Conservation (phyloP, 2,113 vertebrate species). For the Pygoscelis antarcticus region DNA sequence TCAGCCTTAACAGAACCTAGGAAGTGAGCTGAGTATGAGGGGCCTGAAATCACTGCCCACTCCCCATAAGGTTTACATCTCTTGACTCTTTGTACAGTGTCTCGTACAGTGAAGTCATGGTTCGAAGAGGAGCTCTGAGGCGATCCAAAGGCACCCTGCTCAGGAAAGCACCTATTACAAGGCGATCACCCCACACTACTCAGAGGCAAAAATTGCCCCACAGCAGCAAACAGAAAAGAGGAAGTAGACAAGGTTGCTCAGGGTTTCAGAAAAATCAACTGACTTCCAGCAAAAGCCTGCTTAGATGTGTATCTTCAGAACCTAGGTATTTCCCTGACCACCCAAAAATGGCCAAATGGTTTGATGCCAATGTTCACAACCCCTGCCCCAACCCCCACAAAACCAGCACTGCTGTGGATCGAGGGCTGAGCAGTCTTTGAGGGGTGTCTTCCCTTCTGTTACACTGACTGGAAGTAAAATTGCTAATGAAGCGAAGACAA, state of each 20-base stretch:
- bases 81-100: neutral
- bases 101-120: neutral
- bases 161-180: neutral
- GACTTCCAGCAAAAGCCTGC: neutral
- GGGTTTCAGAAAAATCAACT: neutral
- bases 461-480: neutral
- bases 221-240: neutral
- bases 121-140: neutral
- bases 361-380: neutral
- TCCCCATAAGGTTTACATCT: neutral
- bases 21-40: neutral
- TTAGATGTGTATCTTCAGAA: neutral
- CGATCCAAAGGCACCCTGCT: neutral
- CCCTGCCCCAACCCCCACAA: neutral
- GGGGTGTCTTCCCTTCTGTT: neutral
- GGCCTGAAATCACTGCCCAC: neutral
- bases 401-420: neutral
- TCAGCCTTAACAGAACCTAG: neutral
- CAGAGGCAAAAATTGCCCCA: rapidly evolving
- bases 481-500: neutral
- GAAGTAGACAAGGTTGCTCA: neutral
- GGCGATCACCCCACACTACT: neutral
- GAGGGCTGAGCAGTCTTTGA: neutral
- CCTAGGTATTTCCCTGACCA: neutral
- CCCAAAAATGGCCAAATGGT: neutral